Evolutionary conservation across 2,888 invertebrate species (phyloP).

Genomic region (Sphecodes monilicornis): DNA sequence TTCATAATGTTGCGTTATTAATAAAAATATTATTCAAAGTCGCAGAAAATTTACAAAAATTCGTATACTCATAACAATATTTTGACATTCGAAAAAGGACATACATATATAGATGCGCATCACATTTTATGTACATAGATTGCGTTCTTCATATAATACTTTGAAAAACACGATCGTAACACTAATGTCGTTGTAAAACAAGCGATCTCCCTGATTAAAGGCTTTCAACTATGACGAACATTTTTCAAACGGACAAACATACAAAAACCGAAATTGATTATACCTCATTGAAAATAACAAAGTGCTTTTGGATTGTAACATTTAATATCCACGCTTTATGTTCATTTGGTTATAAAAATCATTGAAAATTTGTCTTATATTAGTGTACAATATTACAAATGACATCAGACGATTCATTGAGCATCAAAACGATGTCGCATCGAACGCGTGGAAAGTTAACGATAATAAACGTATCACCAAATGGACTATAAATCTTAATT

Average conservation of each 20-base stretch:
- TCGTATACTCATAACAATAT: not conserved
- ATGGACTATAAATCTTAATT: not conserved
- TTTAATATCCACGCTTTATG: not conserved
- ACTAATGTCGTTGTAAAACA: not conserved
- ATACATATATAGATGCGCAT: not conserved
- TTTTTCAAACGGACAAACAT: not conserved
- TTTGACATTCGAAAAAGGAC: not conserved
- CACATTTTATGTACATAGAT: not conserved
- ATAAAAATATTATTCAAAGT: not conserved
- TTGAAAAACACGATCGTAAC: not conserved
- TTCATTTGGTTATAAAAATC: not conserved
- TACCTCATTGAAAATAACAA: not conserved
- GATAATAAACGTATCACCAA: not conserved
- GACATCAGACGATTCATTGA: too few species aligned
- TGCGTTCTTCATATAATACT: not conserved
- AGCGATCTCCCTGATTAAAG: not conserved
- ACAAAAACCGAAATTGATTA: not conserved
- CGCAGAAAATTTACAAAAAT: slow-evolving; percentile 1
- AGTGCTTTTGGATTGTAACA: not conserved
- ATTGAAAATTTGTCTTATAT: not conserved
- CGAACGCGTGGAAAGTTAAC: too few species aligned
- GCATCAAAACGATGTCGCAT: too few species aligned
- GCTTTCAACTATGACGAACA: not conserved
- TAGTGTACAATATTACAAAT: not conserved
- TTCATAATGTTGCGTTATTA: not conserved